Evolutionary conservation across 1,140 invertebrate genomes (phyloP).

Genomic region (Drosophila ficusphila): DNA sequence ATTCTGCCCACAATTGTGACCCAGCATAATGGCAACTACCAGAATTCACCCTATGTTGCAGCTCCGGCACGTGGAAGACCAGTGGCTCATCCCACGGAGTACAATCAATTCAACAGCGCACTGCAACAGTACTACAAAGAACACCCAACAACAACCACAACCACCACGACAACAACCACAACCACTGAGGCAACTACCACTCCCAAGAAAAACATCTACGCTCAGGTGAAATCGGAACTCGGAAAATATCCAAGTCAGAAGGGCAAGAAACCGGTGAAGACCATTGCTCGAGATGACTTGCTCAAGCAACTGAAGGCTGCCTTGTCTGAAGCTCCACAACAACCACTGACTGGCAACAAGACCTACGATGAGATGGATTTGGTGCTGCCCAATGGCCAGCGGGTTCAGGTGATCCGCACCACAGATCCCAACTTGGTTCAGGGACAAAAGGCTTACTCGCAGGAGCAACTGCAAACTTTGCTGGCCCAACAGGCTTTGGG

Average conservation of each 20-base stretch:
- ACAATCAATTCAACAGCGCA: conserved; percentile 83
- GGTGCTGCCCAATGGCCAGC: conserved; percentile 89
- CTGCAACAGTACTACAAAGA: conserved; percentile 85
- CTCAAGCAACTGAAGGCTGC: conserved; percentile 90
- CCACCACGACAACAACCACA: conserved; percentile 83
- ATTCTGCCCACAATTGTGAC: conserved; percentile 73
- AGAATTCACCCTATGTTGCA: conserved; percentile 54
- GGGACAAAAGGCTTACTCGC: conserved; percentile 76
- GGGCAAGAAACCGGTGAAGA: conserved; percentile 79
- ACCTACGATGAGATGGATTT: conserved; percentile 90
- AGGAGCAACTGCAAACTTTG: conserved; percentile 72
- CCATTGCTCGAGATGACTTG: conserved; percentile 86
- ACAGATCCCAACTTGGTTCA: conserved; percentile 87
- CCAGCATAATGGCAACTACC: conserved; percentile 76
- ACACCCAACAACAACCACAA: conserved; percentile 85
- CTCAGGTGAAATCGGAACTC: conserved; percentile 71
- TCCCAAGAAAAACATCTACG: conserved; percentile 68
- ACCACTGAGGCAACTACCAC: conserved; percentile 79
- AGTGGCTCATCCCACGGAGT: conserved; percentile 83
- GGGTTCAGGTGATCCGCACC: conserved; percentile 89
- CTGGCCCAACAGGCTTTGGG: conserved; percentile 72
- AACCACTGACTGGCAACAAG: conserved; percentile 86
- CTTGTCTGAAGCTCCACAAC: conserved; percentile 87
- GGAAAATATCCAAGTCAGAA: conserved; percentile 67
- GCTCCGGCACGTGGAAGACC: conserved; percentile 69